Percentiles rank a stretch among this genome's conserved stretches.
These are phyloP conservation scores for Bos taurus DNA, from an alignment of 2,113 vertebrate species.

Conservation along the genomic window DNA sequence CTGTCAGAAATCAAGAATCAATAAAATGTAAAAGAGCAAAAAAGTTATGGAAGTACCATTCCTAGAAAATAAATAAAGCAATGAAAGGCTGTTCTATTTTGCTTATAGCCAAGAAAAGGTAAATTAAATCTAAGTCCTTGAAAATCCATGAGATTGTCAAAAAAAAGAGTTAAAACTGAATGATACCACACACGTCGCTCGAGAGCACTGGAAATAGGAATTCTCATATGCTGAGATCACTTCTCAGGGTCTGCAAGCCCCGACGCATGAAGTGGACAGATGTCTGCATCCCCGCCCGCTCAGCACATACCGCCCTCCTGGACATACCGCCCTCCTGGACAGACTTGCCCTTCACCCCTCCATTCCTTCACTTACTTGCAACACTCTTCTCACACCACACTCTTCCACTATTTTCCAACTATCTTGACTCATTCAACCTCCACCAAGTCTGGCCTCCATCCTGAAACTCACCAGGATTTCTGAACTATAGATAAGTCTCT, in stretches of 20 bases:
- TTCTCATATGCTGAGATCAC: fast-evolving
- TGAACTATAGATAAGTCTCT: neutral
- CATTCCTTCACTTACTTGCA: fast-evolving
- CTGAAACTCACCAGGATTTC: neutral
- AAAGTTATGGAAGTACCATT: neutral
- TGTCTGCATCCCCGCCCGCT: fast-evolving
- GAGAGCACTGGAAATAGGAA: neutral
- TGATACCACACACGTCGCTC: neutral
- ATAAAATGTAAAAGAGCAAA: neutral
- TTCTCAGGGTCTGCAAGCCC: neutral
- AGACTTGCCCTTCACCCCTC: neutral
- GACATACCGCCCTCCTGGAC: fast-evolving
- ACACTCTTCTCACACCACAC: no score
- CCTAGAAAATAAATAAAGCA: neutral
- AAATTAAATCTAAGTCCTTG: neutral
- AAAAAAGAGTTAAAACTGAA: neutral
- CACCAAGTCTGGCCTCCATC: neutral
- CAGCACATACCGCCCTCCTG: fast-evolving
- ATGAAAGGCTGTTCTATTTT: neutral
- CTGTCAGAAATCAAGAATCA: neutral
- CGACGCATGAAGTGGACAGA: fast-evolving
- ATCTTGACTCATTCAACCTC: neutral
- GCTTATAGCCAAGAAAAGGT: neutral
- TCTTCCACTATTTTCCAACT: fast-evolving
- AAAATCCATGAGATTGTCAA: neutral